A percentile compares a stretch with the other conserved stretches of the same genome.
Evolutionary conservation across 1,140 invertebrate species (phyloP).

Genomic region (Drosophila azteca): DNA sequence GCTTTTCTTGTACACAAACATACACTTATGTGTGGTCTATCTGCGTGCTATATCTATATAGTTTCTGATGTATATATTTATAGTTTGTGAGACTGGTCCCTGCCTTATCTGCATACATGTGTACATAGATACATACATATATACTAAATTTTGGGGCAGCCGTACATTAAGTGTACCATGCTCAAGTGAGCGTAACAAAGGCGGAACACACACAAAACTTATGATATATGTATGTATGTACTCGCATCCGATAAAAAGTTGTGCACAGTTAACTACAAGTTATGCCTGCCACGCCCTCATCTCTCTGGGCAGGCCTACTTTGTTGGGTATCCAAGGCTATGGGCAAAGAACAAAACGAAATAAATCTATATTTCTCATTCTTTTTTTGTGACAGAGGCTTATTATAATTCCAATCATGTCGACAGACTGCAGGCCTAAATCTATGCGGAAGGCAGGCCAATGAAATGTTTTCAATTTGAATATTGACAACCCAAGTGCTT

Average conservation of each 20-base stretch:
- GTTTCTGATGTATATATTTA: too few relatives aligned
- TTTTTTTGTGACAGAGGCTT: constrained; percentile 38
- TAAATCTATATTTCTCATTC: constrained; percentile 44
- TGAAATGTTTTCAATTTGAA: constrained; percentile 74
- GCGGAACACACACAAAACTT: constrained; percentile 46
- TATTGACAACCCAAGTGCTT: constrained; percentile 45
- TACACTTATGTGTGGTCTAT: too few relatives aligned
- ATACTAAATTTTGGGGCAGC: too few relatives aligned
- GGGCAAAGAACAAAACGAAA: constrained; percentile 43
- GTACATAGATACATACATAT: too few relatives aligned
- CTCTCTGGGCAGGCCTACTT: neutral
- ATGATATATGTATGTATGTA: constrained; percentile 39
- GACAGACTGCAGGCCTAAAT: constrained; percentile 19
- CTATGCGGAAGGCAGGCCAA: constrained; percentile 33
- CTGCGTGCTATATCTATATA: too few relatives aligned
- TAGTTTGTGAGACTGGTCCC: neutral
- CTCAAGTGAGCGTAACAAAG: constrained; percentile 53
- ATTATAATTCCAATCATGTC: constrained; percentile 76
- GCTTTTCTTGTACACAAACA: too few relatives aligned
- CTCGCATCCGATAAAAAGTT: constrained; percentile 20
- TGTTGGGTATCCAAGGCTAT: too few relatives aligned
- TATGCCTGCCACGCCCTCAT: constrained; percentile 26
- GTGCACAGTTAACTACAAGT: constrained; percentile 45
- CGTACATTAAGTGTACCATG: constrained; percentile 32
- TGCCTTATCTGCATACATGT: constrained; percentile 4